These are phyloP conservation scores for Microctenopoma lineatum DNA, from an alignment of 2,797 vertebrate species.

Conservation along the genomic window DNA sequence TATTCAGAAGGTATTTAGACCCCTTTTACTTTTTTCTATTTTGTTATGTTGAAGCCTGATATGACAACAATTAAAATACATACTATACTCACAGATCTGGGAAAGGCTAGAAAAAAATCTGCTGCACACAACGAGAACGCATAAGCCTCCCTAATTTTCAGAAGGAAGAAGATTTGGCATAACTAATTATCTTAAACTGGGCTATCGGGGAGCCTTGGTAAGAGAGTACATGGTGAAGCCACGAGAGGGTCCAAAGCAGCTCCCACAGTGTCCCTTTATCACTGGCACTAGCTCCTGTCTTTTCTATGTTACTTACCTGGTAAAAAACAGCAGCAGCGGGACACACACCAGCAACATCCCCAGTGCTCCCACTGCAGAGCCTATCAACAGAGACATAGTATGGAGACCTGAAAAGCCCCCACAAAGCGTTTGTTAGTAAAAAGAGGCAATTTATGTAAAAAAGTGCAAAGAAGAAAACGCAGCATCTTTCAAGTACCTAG, in stretches of 20 bases:
- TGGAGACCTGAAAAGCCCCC: slow-evolving; percentile 56
- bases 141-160: too few species aligned
- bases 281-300: background rate
- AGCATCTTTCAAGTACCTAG: slow-evolving; percentile 44
- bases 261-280: background rate
- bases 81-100: too few species aligned
- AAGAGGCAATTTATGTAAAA: background rate
- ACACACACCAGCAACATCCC: slow-evolving; percentile 64
- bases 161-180: too few species aligned
- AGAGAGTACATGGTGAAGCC: too few species aligned
- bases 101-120: too few species aligned
- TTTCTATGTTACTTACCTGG: slow-evolving; percentile 50
- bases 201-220: too few species aligned
- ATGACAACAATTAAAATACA: too few species aligned
- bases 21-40: too few species aligned
- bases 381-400: slow-evolving; percentile 54
- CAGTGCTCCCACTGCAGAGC: slow-evolving; percentile 56
- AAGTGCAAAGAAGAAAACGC: background rate
- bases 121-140: too few species aligned
- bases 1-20: too few species aligned
- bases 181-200: too few species aligned
- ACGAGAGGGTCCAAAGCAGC: background rate
- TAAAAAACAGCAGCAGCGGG: slow-evolving; percentile 54
- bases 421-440: slow-evolving; percentile 10
- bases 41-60: too few species aligned